A percentile compares a stretch with the other conserved stretches of the same genome.
Conservation (phyloP, 2,888 invertebrate genomes). For the Emmelina monodactyla region DNA sequence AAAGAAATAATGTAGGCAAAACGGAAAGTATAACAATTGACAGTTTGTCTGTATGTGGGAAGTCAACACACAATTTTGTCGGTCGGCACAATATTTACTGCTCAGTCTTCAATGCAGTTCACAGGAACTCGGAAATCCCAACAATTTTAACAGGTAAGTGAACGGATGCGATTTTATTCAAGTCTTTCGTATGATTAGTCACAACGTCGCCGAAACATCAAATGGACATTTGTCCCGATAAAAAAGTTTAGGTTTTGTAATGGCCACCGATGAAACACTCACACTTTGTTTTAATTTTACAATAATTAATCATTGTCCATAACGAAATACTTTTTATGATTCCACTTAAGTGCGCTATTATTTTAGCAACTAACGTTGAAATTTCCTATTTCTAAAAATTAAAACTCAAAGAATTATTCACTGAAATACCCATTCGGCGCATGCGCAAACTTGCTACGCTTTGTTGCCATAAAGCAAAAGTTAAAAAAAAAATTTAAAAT, state of each 20-base stretch:
- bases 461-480: constrained; percentile 43
- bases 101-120: constrained; percentile 23
- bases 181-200: constrained; percentile 49
- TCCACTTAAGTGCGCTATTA: constrained; percentile 41
- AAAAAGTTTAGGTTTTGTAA: constrained; percentile 66
- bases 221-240: constrained; percentile 64
- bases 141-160: constrained; percentile 25
- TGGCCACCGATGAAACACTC: constrained; percentile 65
- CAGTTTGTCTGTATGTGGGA: constrained; percentile 47
- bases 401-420: constrained; percentile 62
- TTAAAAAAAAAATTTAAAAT: too few species aligned
- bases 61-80: constrained; percentile 52
- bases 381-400: constrained; percentile 61
- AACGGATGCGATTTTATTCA: constrained; percentile 39
- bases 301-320: neutral
- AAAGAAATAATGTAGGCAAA: constrained; percentile 30
- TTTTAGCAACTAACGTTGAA: constrained; percentile 57
- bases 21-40: constrained; percentile 52
- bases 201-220: constrained; percentile 67
- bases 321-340: constrained; percentile 19
- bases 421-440: constrained; percentile 65
- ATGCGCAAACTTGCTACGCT: constrained; percentile 61
- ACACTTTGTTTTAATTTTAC: constrained; percentile 19
- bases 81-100: constrained; percentile 35
- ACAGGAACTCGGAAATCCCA: constrained; percentile 31